phyloP scores from a whole-genome alignment of 2,113 vertebrate species.

The Myodes glareolus region DNA sequence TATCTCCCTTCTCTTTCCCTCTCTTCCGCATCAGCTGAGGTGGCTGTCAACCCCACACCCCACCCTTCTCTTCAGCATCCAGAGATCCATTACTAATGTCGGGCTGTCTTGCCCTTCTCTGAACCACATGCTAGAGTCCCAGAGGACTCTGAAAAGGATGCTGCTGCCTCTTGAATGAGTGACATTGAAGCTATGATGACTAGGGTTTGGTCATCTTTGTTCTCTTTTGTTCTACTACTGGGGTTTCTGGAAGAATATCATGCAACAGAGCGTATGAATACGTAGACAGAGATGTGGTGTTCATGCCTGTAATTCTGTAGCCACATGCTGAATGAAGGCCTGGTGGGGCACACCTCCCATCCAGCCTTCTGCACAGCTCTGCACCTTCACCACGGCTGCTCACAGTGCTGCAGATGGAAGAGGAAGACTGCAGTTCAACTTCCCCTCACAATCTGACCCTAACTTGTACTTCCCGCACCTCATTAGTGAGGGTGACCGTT shows the following conservation, averaged over 20 bases:
- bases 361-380: neutral
- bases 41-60: neutral
- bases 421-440: neutral
- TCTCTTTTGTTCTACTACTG: conserved; percentile 23
- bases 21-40: too few species aligned
- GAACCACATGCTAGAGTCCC: neutral
- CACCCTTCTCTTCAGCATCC: neutral
- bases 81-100: neutral
- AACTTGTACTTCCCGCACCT: neutral
- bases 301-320: neutral
- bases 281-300: neutral
- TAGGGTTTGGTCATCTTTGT: neutral
- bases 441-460: neutral
- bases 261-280: neutral
- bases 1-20: neutral
- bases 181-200: neutral
- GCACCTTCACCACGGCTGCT: neutral
- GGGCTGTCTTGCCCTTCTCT: neutral
- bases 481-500: neutral
- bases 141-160: conserved; percentile 2
- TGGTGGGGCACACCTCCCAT: neutral
- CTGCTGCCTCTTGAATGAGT: neutral
- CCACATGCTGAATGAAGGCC: neutral
- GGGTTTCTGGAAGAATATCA: neutral
- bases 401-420: fast-evolving